These are phyloP conservation scores for Ptychadena robeensis DNA, from an alignment of 2,797 vertebrate species.

Conservation along the genomic window DNA sequence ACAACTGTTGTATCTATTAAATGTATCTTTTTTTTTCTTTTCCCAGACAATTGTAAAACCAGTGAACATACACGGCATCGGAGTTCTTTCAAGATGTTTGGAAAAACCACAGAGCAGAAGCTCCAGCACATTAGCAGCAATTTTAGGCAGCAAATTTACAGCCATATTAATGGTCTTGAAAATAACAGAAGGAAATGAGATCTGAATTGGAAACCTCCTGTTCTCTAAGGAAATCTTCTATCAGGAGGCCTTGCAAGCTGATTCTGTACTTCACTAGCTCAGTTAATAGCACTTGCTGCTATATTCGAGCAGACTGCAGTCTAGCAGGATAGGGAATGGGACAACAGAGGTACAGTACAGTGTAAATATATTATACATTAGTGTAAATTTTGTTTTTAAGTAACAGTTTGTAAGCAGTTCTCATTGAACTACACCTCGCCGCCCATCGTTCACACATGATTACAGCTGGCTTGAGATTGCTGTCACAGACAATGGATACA, in stretches of 20 bases:
- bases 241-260: slow-evolving; percentile 42
- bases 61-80: slow-evolving; percentile 40
- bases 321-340: slow-evolving; percentile 10
- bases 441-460: slow-evolving; percentile 70
- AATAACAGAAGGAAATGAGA: slow-evolving; percentile 61
- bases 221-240: slow-evolving; percentile 56
- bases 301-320: slow-evolving; percentile 34
- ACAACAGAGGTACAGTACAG: slow-evolving; percentile 38
- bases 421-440: slow-evolving; percentile 67
- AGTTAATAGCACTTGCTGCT: slow-evolving; percentile 46
- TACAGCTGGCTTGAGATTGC: slow-evolving; percentile 70
- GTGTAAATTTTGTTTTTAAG: slow-evolving; percentile 67
- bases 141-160: slow-evolving; percentile 56
- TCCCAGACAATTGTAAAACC: slow-evolving; percentile 28
- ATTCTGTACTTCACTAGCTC: slow-evolving; percentile 50
- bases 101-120: slow-evolving; percentile 47
- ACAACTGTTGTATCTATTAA: slow-evolving; percentile 45
- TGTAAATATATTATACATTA: slow-evolving; percentile 61
- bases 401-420: slow-evolving; percentile 70
- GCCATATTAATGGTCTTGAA: slow-evolving; percentile 57
- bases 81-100: slow-evolving; percentile 35
- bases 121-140: slow-evolving; percentile 51
- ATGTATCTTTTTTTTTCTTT: slow-evolving; percentile 32
- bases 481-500: slow-evolving; percentile 70
- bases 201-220: slow-evolving; percentile 60